These are phyloP conservation scores for Neotoma lepida DNA, from an alignment of 2,113 vertebrate species.

Conservation along the genomic window DNA sequence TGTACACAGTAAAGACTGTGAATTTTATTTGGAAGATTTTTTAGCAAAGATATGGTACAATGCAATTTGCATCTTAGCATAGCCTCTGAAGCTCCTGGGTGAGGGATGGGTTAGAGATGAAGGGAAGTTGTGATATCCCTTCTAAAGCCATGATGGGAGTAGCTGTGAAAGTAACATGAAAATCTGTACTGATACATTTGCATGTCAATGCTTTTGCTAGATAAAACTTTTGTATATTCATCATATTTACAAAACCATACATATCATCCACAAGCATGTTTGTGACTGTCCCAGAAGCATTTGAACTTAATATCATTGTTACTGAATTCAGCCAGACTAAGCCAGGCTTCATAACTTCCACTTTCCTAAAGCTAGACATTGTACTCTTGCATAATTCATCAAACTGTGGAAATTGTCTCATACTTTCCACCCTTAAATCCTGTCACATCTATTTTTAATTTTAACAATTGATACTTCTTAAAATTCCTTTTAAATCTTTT, in stretches of 20 bases:
- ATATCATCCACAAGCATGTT: not conserved
- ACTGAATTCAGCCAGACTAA: not conserved
- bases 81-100: not conserved
- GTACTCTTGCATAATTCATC: not conserved
- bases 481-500: not conserved
- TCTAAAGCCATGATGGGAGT: not conserved
- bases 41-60: not conserved
- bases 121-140: not conserved
- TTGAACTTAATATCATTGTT: not conserved
- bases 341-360: not conserved
- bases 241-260: not conserved
- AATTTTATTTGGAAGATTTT: not conserved
- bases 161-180: not conserved
- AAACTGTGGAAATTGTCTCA: not conserved
- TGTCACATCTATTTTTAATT: not conserved
- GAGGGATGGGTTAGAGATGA: not conserved
- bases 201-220: not conserved
- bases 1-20: not conserved
- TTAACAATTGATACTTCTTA: slow-evolving; percentile 3
- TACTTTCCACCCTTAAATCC: not conserved
- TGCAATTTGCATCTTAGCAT: not conserved
- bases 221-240: not conserved
- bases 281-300: not conserved
- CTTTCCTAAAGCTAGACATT: not conserved
- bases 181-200: not conserved